Evolutionary conservation across 2,113 vertebrate genomes (phyloP), one percentile per base, ranked within the genome.

Genomic region (Xiphophorus maculatus): DNA sequence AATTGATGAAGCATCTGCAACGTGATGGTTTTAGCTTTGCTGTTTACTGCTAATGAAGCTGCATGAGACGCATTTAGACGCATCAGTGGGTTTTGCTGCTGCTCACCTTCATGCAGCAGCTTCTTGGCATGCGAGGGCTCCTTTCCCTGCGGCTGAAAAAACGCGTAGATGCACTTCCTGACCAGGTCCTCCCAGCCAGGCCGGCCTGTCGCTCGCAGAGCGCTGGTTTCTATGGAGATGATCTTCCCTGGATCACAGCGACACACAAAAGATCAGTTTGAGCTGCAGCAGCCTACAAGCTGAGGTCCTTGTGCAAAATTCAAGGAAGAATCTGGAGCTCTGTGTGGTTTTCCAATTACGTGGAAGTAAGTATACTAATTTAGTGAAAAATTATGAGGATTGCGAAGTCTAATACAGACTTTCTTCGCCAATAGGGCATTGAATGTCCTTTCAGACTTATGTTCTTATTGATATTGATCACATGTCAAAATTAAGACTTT

Each of bases 101-200:
- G 14, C 79, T 93, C 92, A 98, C 97, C 97, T 94, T 99, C 96
- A 72, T 98, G 96, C 89, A 99, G 96, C 73, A 99, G 96, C 91
- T 97, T 97, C 91, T 95, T 97, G 95, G 97, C 97, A 5, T 97
- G 96, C 71, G 97, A 98, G 25, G 96, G 94, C 82, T 98, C 97
- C 71, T 96, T 95, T 90, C 96, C 97, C 95, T 98, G 97, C 2
- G 97, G 96, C 93, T 99, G 97, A 94, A 98, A 98, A 93, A 99
- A 98, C 65, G 97, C 97, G 7, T 97, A 98, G 93, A 99, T 99
- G 94, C 97, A 99, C 88, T 97, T 98, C 78, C 97, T 93, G 76
- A 99, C 97, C 92, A 99, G 90, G 88, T 98, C 97, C 92, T 98
- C 97, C 97, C 97, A 98, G 88, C 97, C 97, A 11, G 96, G 95